Base-by-base conservation (phyloP, 2,797 vertebrate genomes). In the Aplochiton taeniatus region DNA sequence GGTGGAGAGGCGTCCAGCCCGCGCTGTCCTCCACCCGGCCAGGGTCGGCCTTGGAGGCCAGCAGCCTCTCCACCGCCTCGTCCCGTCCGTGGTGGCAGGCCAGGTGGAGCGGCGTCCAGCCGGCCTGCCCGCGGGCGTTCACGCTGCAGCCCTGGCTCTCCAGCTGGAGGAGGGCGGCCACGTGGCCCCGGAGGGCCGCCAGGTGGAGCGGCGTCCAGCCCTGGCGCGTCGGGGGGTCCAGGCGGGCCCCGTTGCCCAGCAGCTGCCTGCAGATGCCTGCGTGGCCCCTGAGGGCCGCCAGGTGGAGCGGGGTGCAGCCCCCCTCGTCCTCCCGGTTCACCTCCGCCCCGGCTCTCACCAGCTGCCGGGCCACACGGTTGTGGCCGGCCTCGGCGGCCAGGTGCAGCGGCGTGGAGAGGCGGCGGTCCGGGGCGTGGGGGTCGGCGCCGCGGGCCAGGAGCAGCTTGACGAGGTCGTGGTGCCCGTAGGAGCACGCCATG, bases 171-270 rank as follows among this genome's bases (percentile, higher is more conserved):
- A 95, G 78, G 0, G 91, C 89, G 68, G 90, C 90, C 0, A 80
- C 42, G 20, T 95, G 93, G 12, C 95, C 93, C 73, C 85, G 92
- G 18, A 92, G 85, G 57, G 92, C 87, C 0, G 93, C 94, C 74
- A 97, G 83, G 79, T 96, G 94, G 72, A 95, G 75, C 0, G 94
- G 81, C 0, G 91, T 94, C 95, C 95, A 96, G 8, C 90, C 91
- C 75, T 95, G 93, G 4, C 81, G 75, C 0, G 89, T 95, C 44
- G 52, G 85, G 67, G 87, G 62, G 56, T 96, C 72, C 0, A 90
- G 82, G 4, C 76, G 70, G 20, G 90, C 92, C 0, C 90, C 77
- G 0, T 91, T 82, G 4, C 83, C 89, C 65, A 96, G 68, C 61
- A 96, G 88, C 12, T 93, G 92, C 78, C 94, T 93, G 45, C 94